Base-by-base conservation (phyloP, 2,888 invertebrate species). In the Drosophila borborema region DNA sequence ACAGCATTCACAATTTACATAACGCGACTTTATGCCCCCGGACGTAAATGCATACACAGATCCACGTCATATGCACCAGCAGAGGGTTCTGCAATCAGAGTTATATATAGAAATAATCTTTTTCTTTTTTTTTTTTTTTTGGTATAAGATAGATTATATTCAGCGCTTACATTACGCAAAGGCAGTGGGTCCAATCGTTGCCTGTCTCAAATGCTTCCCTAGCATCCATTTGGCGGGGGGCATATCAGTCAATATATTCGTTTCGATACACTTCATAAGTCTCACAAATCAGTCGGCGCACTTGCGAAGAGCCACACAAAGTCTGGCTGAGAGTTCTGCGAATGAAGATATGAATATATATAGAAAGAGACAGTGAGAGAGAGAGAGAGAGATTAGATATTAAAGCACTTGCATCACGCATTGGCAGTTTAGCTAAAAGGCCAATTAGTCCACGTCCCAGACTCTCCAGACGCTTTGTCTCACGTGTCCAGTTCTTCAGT, bases 391-490 rank as follows among this genome's bases (percentile, higher is more conserved):
- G 28, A 28, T 20, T 7, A 10, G 7, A 16, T 28, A 18, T 12
- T 12, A 1, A 2, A 16, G 14, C 8, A 78, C 65, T 69, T 51
- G 70, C 77, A 74, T 77, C 59, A 7, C 75, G 65, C 80, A 74
- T 77, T 23, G 71, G 71, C 59, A 71, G 51, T 18, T 74, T 77
- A 34, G 61, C 41, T 6, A 77, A 23, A 14, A 79, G 40, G 5
- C 18, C 71, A 34, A 76, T 34, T 59, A 79, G 20, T 16, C 38
- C 64, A 40, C 51, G 74, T 20, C 64, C 72, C 34, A 82, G 71
- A 69, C 67, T 74, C 38, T 74, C 56, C 63, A 74, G 69, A n/a
- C 79, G 74, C n/a, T 65, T 78, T 1, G 79, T 58, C 14, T 78
- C 65, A n/a, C 40, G 59, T 2, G 60, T 63, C 74, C 70, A 78